These are phyloP conservation scores for Callinectes sapidus DNA, from an alignment of 2,888 invertebrate genomes.

Conservation along the genomic window DNA sequence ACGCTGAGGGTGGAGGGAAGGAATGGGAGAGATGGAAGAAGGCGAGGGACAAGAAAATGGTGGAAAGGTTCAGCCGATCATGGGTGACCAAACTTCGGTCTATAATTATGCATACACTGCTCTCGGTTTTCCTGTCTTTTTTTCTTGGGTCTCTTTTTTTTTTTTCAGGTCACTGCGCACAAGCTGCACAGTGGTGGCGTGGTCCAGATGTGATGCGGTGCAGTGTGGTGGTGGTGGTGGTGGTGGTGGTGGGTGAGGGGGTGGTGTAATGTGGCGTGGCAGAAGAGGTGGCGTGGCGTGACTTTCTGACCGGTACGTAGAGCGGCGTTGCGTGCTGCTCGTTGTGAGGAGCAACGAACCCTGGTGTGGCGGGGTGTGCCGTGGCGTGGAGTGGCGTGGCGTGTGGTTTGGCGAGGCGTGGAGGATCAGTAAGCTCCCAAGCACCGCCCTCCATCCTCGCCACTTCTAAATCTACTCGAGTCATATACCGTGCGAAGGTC, in stretches of 20 bases:
- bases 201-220: conserved; percentile 4
- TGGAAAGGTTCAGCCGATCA: background rate
- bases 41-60: background rate
- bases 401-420: background rate
- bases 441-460: background rate
- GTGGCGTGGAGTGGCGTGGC: background rate
- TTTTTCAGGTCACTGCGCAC: conserved; percentile 8
- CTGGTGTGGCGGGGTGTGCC: background rate
- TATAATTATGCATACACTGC: background rate
- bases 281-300: background rate
- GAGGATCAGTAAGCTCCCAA: background rate
- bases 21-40: conserved; percentile 7
- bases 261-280: background rate
- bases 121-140: background rate
- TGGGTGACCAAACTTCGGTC: conserved; percentile 23
- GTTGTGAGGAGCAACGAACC: background rate
- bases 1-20: background rate
- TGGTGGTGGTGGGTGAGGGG: background rate
- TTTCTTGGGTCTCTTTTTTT: background rate
- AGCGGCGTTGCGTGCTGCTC: background rate
- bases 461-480: background rate
- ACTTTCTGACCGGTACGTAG: background rate
- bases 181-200: background rate
- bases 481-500: background rate
- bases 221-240: background rate